Evolutionary conservation across 1,140 invertebrate species (phyloP), one percentile per base, ranked within the genome.

Genomic region (Telenomus remus): DNA sequence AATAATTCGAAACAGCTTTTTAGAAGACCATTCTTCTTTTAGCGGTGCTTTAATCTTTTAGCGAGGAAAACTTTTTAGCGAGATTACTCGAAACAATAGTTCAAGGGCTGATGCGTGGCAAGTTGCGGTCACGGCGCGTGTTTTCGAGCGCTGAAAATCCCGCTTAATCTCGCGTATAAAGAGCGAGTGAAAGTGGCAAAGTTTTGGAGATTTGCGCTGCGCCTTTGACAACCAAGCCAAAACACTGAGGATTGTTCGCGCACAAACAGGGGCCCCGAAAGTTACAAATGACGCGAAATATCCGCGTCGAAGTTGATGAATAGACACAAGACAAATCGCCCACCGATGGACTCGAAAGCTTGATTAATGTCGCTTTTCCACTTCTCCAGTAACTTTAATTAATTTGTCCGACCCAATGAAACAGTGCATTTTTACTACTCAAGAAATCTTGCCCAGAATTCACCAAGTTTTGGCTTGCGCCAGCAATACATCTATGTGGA

Each of bases 111-210:
- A 66, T 63, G 66, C 63, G 63, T 61, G 63, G 64, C 48, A 69
- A 75, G 27, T 69, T 65, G 59, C 54, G 37, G 56, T 48, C 16
- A 66, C 48, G 35, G 13, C 16, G 49, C 44, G 42, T 68, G 57
- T 72, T 72, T 69, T 55, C 51, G 34, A 49, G 68, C 48, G 49
- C 8, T 33, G 46, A 34, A 48, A 77, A 68, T 77, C 59, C 57
- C 48, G 51, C 54, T 68, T 77, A 77, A 77, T 77, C 61, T 71
- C 63, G 6, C 55, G 61, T 65, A 66, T 61, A 54, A 64, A 43
- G n/a, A 15, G 39, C 16, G 64, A 54, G 37, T 14, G 39, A 68
- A 68, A 71, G 55, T 71, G 27, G 44, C 56, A 42, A 76, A 76
- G 50, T 76, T 76, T 71, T 9, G 37, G 9, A 39, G n/a, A n/a